Evolutionary conservation across 2,888 invertebrate genomes (phyloP), one percentile per base, ranked within the genome.

Genomic region (Diadegma fenestrale): DNA sequence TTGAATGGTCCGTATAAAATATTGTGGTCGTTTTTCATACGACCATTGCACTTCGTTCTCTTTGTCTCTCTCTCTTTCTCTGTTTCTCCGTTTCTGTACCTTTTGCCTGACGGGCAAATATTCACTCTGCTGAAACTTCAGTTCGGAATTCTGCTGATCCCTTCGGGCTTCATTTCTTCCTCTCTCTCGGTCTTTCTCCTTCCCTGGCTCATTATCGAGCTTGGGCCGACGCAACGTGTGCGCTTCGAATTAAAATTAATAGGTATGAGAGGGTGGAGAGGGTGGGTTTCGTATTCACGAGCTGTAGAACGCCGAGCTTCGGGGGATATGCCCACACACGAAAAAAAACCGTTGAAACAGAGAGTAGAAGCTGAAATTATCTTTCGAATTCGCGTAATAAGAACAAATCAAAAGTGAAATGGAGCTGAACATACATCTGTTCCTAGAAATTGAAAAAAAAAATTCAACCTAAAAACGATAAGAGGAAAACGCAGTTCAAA

Each of bases 131-230:
- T 84, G 90, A 89, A 90, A 89, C 86, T 86, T 85, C 86, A 68
- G 85, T 81, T 87, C 85, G 84, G 87, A 88, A 89, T 91, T 90
- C 87, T 87, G 90, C 90, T 90, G 90, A 89, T 90, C 89, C 90
- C 88, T 89, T 89, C 88, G 77, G 88, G 88, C 85, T 87, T 86
- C 85, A 82, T 75, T 54, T 71, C 69, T 75, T 69, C 51, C 30
- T 48, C 69, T 48, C 69, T 72, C 37, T 51, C 51, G 30, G 19
- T 41, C 71, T 48, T 26, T 66, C 72, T 73, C 78, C n/a, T 43
- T 51, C 26, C 66, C 63, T 48, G 80, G 87, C 89, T 90, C 90
- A 88, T 90, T 90, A 90, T 90, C 82, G 80, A 86, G 79, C 89
- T 90, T 84, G 87, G 83, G 72, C 78, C 68, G 69, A 77, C 43